phyloP scores from a whole-genome alignment of 2,888 invertebrate species.

The Pyralis farinalis region DNA sequence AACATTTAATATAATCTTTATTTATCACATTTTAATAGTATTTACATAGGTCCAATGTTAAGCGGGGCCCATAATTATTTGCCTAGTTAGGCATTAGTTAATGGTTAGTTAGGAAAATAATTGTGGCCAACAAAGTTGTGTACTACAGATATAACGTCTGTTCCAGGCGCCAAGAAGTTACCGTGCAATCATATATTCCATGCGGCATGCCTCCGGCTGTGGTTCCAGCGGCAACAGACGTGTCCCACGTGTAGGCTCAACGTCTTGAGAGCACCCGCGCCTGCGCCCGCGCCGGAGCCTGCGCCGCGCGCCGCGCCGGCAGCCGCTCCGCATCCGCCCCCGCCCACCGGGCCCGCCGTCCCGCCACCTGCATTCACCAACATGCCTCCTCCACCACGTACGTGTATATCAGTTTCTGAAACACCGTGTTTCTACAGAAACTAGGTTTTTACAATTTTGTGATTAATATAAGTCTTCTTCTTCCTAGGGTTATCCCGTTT shows the following conservation, averaged over 20 bases:
- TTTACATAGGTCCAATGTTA: too few species aligned
- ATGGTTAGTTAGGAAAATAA: too few species aligned
- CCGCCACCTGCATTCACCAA: slow-evolving; percentile 57
- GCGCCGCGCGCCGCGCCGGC: slow-evolving; percentile 31
- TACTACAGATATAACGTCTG: background rate
- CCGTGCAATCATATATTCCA: slow-evolving; percentile 99
- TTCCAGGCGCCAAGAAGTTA: slow-evolving; percentile 91
- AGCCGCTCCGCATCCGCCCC: slow-evolving; percentile 21
- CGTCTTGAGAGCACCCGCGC: slow-evolving; percentile 81
- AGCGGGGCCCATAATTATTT: too few species aligned
- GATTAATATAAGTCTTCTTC: too few species aligned
- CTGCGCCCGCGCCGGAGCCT: slow-evolving; percentile 29
- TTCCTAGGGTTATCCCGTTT: too few species aligned
- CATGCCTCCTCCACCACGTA: slow-evolving; percentile 61
- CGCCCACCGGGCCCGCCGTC: slow-evolving; percentile 27
- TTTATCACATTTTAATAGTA: too few species aligned
- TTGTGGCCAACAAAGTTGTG: too few species aligned
- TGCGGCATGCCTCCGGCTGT: slow-evolving; percentile 97
- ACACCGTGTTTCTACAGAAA: too few species aligned
- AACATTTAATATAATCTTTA: too few species aligned
- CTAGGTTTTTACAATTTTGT: too few species aligned
- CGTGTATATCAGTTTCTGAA: too few species aligned
- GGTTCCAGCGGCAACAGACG: slow-evolving; percentile 99
- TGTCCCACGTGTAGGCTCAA: slow-evolving; percentile 99
- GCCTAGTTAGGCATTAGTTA: too few species aligned